Conservation (phyloP, 2,888 invertebrate species). For the Lithophane leautieri region DNA sequence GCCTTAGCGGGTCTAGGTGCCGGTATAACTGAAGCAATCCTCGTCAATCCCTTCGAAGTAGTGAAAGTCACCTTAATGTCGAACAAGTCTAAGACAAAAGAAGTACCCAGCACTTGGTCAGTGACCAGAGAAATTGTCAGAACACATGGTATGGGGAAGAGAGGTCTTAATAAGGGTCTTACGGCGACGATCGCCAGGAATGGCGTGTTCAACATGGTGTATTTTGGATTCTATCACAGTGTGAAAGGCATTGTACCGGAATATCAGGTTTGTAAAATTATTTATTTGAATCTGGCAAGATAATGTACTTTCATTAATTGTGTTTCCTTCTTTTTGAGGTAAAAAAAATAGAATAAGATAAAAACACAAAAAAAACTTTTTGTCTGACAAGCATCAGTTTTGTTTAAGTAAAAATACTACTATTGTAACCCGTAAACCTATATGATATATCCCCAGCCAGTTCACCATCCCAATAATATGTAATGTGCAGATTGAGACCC, state of each 20-base stretch:
- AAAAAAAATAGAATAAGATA: neutral
- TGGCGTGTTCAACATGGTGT: constrained; percentile 97
- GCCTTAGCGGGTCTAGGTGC: constrained; percentile 96
- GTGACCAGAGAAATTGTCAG: constrained; percentile 95
- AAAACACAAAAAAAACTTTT: neutral
- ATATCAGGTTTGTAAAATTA: constrained; percentile 87
- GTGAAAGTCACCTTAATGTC: constrained; percentile 97
- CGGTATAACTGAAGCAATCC: constrained; percentile 97
- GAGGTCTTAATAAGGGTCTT: constrained; percentile 96
- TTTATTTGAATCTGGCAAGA: neutral
- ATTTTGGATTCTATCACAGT: constrained; percentile 98
- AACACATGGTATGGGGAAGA: constrained; percentile 94
- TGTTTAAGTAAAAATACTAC: neutral
- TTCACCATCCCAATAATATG: neutral
- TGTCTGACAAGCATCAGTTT: neutral
- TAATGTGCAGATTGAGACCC: neutral
- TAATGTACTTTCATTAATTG: neutral
- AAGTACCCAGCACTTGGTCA: constrained; percentile 94
- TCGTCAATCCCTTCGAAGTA: constrained; percentile 98
- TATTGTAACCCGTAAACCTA: too few relatives aligned
- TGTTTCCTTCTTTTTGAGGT: neutral
- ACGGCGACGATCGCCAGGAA: constrained; percentile 97
- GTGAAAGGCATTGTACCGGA: constrained; percentile 94
- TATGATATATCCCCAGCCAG: neutral
- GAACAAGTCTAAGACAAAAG: constrained; percentile 91